Conservation (phyloP, 2,888 invertebrate species). For the Acanthococcus lagerstroemiae region DNA sequence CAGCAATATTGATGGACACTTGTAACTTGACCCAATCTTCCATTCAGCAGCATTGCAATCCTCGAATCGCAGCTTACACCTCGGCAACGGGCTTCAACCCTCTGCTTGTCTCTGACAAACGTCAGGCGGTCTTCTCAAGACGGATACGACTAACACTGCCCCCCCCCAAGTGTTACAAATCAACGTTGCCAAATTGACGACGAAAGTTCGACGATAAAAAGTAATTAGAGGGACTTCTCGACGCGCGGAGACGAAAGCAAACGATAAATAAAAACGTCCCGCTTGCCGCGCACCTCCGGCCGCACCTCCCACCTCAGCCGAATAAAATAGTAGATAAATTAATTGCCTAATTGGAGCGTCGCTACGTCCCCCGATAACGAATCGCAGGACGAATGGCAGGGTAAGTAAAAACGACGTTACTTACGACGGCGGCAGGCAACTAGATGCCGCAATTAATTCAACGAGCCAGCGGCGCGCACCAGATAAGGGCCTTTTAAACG, state of each 20-base stretch:
- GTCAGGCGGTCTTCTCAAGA: too few species aligned
- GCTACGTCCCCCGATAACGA: conserved; percentile 23
- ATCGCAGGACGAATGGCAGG: conserved; percentile 6
- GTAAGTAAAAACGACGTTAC: background rate
- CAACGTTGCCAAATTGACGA: conserved; percentile 21
- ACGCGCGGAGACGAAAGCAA: conserved; percentile 23
- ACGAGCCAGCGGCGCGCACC: background rate
- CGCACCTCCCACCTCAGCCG: conserved; percentile 14
- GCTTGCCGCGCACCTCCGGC: background rate
- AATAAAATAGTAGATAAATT: conserved; percentile 27
- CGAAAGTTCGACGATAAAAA: conserved; percentile 20
- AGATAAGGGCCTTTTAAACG: background rate
- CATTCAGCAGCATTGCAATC: too few species aligned
- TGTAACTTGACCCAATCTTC: too few species aligned
- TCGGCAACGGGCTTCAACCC: too few species aligned
- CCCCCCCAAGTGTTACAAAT: conserved; percentile 12
- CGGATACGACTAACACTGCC: too few species aligned
- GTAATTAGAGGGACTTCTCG: conserved; percentile 23
- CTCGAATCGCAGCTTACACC: too few species aligned
- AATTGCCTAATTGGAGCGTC: conserved; percentile 28
- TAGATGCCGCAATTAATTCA: background rate
- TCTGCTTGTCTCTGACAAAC: too few species aligned
- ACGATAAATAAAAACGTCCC: conserved; percentile 19
- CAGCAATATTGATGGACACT: too few species aligned
- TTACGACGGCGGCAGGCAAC: background rate